phyloP scores from a whole-genome alignment of 2,888 invertebrate genomes.

The Anthrax anthrax region DNA sequence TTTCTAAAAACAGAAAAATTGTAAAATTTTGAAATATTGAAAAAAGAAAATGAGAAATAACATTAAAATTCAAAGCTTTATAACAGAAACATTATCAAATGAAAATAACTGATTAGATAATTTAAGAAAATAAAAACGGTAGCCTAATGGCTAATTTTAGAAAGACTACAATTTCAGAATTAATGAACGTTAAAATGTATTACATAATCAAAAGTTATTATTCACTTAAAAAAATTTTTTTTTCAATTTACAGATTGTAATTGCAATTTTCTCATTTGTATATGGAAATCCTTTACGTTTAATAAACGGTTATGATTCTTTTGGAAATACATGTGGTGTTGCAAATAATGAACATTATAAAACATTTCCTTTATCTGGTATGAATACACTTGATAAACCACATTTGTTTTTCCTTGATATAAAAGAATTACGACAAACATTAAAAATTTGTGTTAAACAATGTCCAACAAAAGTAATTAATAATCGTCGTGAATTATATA shows the following conservation, averaged over 20 bases:
- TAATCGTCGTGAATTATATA: constrained; percentile 49
- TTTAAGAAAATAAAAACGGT: too few species aligned
- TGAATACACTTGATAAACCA: constrained; percentile 62
- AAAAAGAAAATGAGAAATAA: too few species aligned
- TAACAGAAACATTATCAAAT: too few species aligned
- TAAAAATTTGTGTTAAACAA: constrained; percentile 79
- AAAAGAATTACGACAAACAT: constrained; percentile 54
- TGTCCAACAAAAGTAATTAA: constrained; percentile 60
- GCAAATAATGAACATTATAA: constrained; percentile 60
- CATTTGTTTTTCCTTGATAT: constrained; percentile 76
- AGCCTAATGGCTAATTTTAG: too few species aligned
- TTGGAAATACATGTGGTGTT: constrained; percentile 87
- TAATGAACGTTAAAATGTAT: too few species aligned
- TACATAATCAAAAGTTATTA: too few species aligned
- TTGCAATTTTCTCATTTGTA: constrained; percentile 75
- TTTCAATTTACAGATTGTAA: constrained; percentile 45
- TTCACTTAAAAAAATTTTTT: too few species aligned
- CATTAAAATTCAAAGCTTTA: too few species aligned
- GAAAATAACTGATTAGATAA: too few species aligned
- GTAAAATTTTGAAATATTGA: too few species aligned
- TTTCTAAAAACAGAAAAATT: too few species aligned
- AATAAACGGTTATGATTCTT: constrained; percentile 85
- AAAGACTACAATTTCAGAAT: too few species aligned
- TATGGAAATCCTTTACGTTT: constrained; percentile 75
- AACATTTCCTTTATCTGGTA: constrained; percentile 61